Evolutionary conservation across 1,140 invertebrate species (phyloP).

Genomic region (Solenopsis invicta): DNA sequence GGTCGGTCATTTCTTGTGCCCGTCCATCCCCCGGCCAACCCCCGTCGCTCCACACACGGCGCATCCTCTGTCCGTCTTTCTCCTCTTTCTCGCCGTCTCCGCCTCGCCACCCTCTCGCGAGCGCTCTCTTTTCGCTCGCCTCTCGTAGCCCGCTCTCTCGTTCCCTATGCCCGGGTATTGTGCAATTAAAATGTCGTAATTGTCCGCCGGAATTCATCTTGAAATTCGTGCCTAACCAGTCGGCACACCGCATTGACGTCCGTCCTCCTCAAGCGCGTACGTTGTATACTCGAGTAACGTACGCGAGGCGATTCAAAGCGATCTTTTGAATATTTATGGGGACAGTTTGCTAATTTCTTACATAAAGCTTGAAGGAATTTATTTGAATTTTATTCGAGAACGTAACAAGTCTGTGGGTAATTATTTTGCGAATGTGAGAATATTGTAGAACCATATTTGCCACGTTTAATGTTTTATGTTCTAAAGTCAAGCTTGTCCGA

Average conservation of each 20-base stretch:
- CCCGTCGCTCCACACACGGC: conserved; percentile 34
- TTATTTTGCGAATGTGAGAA: conserved; percentile 34
- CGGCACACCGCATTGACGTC: conserved; percentile 22
- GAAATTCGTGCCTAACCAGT: conserved; percentile 74
- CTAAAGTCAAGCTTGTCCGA: not conserved
- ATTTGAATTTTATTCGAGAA: conserved; percentile 20
- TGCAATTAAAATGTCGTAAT: conserved; percentile 82
- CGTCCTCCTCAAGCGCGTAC: not conserved
- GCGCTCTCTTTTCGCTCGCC: conserved; percentile 66
- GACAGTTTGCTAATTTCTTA: not conserved
- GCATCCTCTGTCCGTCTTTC: conserved; percentile 59
- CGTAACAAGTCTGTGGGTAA: not conserved
- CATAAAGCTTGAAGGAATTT: conserved; percentile 16
- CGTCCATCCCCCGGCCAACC: conserved; percentile 66
- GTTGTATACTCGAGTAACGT: conserved; percentile 1
- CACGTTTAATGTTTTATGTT: conserved; percentile 33
- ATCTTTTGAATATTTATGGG: conserved; percentile 26
- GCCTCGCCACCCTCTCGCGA: conserved; percentile 37
- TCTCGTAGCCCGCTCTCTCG: conserved; percentile 57
- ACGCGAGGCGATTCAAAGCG: not conserved
- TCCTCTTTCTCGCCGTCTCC: conserved; percentile 55
- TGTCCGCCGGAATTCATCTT: conserved; percentile 80
- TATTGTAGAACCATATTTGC: conserved; percentile 4
- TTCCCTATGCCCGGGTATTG: conserved; percentile 72
- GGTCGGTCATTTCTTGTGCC: conserved; percentile 79